Evolutionary conservation across 2,797 vertebrate genomes (phyloP).

Genomic region (Erpetoichthys calabaricus): DNA sequence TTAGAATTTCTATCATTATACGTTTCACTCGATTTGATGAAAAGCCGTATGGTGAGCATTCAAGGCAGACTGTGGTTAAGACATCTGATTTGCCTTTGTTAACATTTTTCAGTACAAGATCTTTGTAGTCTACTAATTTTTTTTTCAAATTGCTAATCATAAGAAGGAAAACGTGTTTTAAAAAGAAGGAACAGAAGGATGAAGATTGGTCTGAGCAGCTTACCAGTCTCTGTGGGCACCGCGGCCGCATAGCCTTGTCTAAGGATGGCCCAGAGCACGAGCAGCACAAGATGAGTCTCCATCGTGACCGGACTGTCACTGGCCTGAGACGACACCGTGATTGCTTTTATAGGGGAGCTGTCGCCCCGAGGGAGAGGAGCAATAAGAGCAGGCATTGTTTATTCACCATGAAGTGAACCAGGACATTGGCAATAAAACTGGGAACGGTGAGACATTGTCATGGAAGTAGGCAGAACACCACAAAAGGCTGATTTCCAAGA

Average conservation of each 20-base stretch:
- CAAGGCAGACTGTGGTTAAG: no score
- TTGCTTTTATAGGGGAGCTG: constrained; percentile 22
- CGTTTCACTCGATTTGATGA: no score
- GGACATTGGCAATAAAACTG: background rate
- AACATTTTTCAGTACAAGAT: no score
- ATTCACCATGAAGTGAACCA: constrained; percentile 13
- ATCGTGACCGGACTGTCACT: constrained; percentile 12
- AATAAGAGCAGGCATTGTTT: constrained; percentile 1
- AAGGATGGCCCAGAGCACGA: constrained; percentile 23
- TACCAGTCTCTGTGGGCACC: constrained; percentile 17
- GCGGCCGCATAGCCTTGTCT: constrained; percentile 7
- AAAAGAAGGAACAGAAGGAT: no score
- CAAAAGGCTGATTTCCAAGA: background rate
- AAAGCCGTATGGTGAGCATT: no score
- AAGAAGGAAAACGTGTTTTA: no score
- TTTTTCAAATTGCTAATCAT: no score
- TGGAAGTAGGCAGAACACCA: background rate
- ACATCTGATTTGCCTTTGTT: no score
- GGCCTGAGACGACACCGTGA: background rate
- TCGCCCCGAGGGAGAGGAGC: constrained; percentile 4
- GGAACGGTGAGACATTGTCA: background rate
- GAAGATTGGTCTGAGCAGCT: background rate
- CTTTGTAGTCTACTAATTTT: no score
- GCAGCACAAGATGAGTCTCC: constrained; percentile 19
- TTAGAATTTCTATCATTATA: no score